Conservation (phyloP, 2,113 vertebrate species). For the Platysternon megacephalum region DNA sequence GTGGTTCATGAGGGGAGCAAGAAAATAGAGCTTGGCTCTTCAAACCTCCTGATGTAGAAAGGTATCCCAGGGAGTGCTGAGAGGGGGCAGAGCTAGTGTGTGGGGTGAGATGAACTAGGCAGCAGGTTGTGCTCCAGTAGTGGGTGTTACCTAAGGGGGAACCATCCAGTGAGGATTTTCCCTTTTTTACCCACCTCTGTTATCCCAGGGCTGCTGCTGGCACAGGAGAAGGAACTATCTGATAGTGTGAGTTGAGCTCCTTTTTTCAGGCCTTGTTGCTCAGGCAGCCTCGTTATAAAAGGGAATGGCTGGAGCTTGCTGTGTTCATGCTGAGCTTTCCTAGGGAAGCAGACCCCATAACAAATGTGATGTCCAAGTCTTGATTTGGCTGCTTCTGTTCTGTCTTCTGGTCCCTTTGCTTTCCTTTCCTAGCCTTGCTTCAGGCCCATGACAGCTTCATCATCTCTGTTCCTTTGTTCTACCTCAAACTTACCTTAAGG, state of each 20-base stretch:
- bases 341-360: not conserved
- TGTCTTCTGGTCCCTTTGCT: not conserved
- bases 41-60: not conserved
- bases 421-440: not conserved
- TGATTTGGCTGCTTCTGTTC: not conserved
- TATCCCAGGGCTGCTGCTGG: not conserved
- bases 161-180: not conserved
- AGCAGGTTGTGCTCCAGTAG: not conserved
- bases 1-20: not conserved
- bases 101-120: not conserved
- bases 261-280: not conserved
- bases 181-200: not conserved
- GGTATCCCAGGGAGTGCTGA: not conserved
- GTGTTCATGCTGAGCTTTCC: not conserved
- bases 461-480: not conserved
- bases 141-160: not conserved
- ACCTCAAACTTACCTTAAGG: not conserved
- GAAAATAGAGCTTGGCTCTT: not conserved
- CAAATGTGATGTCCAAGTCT: not conserved
- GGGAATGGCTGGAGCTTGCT: not conserved
- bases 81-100: not conserved
- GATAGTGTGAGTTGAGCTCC: not conserved
- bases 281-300: not conserved
- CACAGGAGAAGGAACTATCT: not conserved
- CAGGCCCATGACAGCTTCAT: not conserved